Base-by-base conservation (phyloP, 1,140 invertebrate genomes). In the Popillia japonica region DNA sequence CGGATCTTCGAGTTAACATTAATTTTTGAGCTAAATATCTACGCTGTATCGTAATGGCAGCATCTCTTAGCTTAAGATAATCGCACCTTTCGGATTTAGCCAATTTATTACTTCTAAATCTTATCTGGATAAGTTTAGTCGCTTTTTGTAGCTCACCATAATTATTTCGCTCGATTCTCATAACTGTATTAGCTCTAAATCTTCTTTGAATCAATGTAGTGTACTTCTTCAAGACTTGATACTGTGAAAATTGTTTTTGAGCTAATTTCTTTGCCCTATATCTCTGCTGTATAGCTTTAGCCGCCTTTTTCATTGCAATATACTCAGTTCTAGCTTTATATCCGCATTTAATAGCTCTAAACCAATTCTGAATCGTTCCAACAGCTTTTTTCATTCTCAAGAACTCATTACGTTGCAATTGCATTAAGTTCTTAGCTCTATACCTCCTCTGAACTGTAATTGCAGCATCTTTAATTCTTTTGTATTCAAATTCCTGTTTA, bases 391-490 rank as follows among this genome's bases (percentile, higher is more conserved):
- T 85, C 2, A 82, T 74, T 27, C 77, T 76, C 1, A 81, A 2
- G 78, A 80, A 87, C n/a, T 78, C 41, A 4, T 68, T 8, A 48
- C 79, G 72, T 68, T 84, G 73, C 10, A 55, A 34, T 72, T 77
- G 75, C 78, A 78, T 78, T 11, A 68, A 17, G 40, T 72, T 48
- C n/a, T 34, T 75, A 72, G 89, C 89, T 48, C 89, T 87, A 75
- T 86, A 90, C 78, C 87, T 87, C 79, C 88, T 89, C 78, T 93
- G 92, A 55, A 93, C 83, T 0, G 86, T 83, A 4, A 90, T 83
- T 1, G 87, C 87, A 0, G 90, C 88, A n/a, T 81, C 78, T 9
- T 83, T 86, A 17, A 84, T 81, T 64, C 85, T 78, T 14, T 77
- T 77, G 84, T 79, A 83, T 83, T 87, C 83, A 84, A 78, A 76